Evolutionary conservation across 1,140 invertebrate species (phyloP).

Genomic region (Leptopilina boulardi): DNA sequence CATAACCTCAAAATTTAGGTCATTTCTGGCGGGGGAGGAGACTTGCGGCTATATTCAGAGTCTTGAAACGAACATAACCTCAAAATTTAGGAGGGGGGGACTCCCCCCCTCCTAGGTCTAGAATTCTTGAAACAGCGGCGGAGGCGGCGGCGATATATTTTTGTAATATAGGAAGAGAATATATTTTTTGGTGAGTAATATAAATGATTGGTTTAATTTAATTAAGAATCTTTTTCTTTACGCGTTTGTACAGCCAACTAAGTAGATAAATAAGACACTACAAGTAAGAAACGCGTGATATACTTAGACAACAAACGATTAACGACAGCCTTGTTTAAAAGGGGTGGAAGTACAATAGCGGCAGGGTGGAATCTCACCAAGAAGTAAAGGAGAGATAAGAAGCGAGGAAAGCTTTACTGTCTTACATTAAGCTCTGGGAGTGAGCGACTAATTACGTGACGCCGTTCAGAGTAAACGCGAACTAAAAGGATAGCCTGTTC

Average conservation of each 20-base stretch:
- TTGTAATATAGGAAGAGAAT: too few species aligned
- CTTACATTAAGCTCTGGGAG: slow-evolving; percentile 69
- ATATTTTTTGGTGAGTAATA: too few species aligned
- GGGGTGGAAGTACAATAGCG: slow-evolving; percentile 62
- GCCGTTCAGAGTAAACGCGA: slow-evolving; percentile 73
- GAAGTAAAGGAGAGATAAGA: slow-evolving; percentile 55
- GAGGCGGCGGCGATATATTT: too few species aligned
- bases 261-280: slow-evolving; percentile 16
- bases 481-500: slow-evolving; percentile 71
- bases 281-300: slow-evolving; percentile 56
- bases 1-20: too few species aligned
- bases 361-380: slow-evolving; percentile 52
- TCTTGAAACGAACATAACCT: too few species aligned
- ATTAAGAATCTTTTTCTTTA: background rate
- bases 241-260: background rate
- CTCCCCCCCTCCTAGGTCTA: too few species aligned
- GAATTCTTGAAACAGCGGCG: too few species aligned
- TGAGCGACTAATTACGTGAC: slow-evolving; percentile 74
- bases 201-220: background rate
- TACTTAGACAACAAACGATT: slow-evolving; percentile 73
- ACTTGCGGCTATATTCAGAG: too few species aligned
- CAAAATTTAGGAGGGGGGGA: too few species aligned
- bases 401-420: slow-evolving; percentile 54
- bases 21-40: too few species aligned
- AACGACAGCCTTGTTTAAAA: slow-evolving; percentile 68